These are phyloP conservation scores for Callitettix versicolor DNA, from an alignment of 1,140 invertebrate genomes.

Conservation along the genomic window DNA sequence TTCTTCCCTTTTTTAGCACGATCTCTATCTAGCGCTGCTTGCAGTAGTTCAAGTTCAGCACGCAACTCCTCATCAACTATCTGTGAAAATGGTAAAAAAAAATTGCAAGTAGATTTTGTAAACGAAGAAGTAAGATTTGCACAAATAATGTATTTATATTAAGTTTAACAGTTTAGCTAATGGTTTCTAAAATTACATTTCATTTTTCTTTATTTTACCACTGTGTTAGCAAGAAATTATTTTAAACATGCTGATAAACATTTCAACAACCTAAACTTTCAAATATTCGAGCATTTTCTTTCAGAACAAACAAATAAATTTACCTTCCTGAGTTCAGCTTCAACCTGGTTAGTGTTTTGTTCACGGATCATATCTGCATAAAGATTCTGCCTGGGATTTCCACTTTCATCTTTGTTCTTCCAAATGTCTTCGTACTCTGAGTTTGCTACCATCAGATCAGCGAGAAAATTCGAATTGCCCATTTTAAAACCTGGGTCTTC, in stretches of 20 bases:
- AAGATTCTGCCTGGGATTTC: slow-evolving; percentile 55
- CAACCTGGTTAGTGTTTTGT: slow-evolving; percentile 73
- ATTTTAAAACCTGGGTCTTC: slow-evolving; percentile 43
- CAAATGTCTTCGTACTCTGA: slow-evolving; percentile 61
- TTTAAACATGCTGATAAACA: too few relatives aligned
- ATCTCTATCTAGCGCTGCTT: slow-evolving; percentile 39
- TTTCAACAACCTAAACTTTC: too few relatives aligned
- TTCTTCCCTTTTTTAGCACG: slow-evolving; percentile 63
- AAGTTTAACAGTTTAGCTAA: too few relatives aligned
- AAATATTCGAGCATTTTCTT: too few relatives aligned
- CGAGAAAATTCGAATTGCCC: slow-evolving; percentile 38
- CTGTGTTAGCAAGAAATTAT: neutral
- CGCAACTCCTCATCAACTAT: slow-evolving; percentile 78
- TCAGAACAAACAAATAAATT: neutral
- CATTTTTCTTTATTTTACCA: neutral
- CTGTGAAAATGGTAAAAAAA: too few relatives aligned
- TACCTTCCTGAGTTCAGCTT: slow-evolving; percentile 66
- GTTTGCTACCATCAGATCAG: slow-evolving; percentile 37
- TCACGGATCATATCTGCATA: slow-evolving; percentile 72
- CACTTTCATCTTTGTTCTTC: slow-evolving; percentile 64
- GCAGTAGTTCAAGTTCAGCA: slow-evolving; percentile 67
- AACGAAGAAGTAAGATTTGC: too few relatives aligned
- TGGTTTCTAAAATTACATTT: neutral
- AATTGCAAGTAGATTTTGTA: too few relatives aligned
- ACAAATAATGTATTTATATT: neutral